phyloP scores from a whole-genome alignment of 2,888 invertebrate species.

The Phaonia tiefii region DNA sequence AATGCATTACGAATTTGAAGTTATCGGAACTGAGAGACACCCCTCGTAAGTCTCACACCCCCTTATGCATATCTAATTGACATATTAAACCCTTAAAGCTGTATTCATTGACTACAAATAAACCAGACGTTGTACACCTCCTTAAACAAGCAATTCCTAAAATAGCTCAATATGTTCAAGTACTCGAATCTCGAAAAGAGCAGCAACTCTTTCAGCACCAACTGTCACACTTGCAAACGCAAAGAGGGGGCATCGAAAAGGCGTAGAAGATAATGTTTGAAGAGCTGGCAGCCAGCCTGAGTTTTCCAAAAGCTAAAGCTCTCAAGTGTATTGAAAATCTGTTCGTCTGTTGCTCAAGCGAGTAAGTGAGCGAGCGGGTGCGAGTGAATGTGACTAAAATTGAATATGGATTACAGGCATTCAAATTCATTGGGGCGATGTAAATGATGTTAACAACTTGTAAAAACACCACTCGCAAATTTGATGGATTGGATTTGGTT shows the following conservation, averaged over 20 bases:
- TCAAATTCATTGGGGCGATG: slow-evolving; percentile 50
- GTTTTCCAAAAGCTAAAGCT: slow-evolving; percentile 51
- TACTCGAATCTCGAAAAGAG: slow-evolving; percentile 50
- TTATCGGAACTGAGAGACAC: no score
- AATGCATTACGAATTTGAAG: no score
- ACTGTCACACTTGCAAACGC: neutral
- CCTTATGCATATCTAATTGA: no score
- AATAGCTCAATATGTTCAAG: slow-evolving; percentile 67
- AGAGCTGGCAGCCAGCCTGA: slow-evolving; percentile 36
- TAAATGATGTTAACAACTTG: slow-evolving; percentile 66
- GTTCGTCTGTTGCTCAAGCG: neutral
- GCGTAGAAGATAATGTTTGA: slow-evolving; percentile 63
- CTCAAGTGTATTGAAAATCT: slow-evolving; percentile 62
- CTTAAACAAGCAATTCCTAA: slow-evolving; percentile 50
- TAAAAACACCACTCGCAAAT: slow-evolving; percentile 59
- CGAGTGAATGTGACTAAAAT: slow-evolving; percentile 52
- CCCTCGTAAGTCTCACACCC: no score
- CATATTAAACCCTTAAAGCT: no score
- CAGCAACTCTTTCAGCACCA: slow-evolving; percentile 59
- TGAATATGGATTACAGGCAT: slow-evolving; percentile 56
- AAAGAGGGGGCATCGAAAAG: slow-evolving; percentile 50
- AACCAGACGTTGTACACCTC: neutral
- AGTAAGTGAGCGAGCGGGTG: neutral
- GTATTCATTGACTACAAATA: no score
- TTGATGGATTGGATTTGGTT: neutral